Percentiles rank a stretch among this genome's conserved stretches.
Conservation (phyloP, 2,888 invertebrate species). For the Cryptocephalus primarius region DNA sequence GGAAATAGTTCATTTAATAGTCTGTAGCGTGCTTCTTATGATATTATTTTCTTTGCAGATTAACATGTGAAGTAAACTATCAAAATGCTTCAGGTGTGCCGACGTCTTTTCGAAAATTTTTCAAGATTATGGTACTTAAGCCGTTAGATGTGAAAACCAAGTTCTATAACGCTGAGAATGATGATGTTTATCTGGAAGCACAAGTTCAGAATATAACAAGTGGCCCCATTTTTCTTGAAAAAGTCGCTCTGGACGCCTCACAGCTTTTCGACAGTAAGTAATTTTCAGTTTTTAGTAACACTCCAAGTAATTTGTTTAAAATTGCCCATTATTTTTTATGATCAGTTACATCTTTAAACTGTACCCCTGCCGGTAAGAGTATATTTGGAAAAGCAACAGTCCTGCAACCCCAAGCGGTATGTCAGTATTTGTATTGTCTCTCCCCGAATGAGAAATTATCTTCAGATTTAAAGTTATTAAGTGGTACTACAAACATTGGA, state of each 20-base stretch:
- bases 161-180: conserved; percentile 87
- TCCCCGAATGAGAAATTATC: conserved; percentile 67
- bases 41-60: conserved; percentile 36
- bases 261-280: conserved; percentile 68
- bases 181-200: conserved; percentile 62
- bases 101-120: conserved; percentile 89
- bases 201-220: conserved; percentile 87
- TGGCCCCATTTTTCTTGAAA: conserved; percentile 86
- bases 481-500: conserved; percentile 81
- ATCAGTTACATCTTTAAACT: conserved; percentile 62
- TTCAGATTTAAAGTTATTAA: conserved; percentile 65
- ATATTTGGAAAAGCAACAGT: conserved; percentile 71
- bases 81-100: conserved; percentile 61
- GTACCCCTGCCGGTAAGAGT: conserved; percentile 52
- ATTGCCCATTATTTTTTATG: not conserved
- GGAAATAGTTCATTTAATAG: conserved; percentile 1
- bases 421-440: conserved; percentile 91
- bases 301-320: not conserved
- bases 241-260: conserved; percentile 87
- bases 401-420: conserved; percentile 80
- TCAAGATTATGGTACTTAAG: conserved; percentile 96
- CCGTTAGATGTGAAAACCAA: conserved; percentile 98
- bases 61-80: conserved; percentile 95
- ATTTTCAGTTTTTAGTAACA: no score
- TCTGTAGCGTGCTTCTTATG: not conserved